A percentile compares a stretch with the other conserved stretches of the same genome.
Evolutionary conservation across 2,113 vertebrate species (phyloP).

Genomic region (Lagopus muta): DNA sequence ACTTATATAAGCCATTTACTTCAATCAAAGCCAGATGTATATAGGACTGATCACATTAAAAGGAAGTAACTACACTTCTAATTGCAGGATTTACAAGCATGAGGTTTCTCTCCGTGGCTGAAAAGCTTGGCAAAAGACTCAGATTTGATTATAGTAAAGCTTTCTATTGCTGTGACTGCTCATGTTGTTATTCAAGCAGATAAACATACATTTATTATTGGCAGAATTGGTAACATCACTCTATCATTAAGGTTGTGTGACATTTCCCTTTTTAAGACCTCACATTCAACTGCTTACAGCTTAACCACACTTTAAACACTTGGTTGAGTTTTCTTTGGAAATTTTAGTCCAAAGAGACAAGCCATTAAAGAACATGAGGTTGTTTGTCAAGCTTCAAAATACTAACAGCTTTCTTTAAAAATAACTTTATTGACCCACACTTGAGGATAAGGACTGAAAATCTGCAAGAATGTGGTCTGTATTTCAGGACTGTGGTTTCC

Average conservation of each 20-base stretch:
- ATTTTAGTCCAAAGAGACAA: background rate
- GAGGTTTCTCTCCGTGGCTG: slow-evolving; percentile 23
- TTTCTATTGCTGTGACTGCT: slow-evolving; percentile 39
- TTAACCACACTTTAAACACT: slow-evolving; percentile 36
- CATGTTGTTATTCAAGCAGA: slow-evolving; percentile 28
- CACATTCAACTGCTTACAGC: slow-evolving; percentile 27
- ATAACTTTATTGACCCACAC: background rate
- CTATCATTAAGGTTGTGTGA: slow-evolving; percentile 31
- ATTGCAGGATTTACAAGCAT: slow-evolving; percentile 30
- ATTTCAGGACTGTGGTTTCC: background rate
- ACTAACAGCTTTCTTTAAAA: background rate
- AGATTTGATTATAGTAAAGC: slow-evolving; percentile 35
- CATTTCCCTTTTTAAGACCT: slow-evolving; percentile 49
- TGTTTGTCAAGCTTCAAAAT: background rate
- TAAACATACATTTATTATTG: slow-evolving; percentile 25
- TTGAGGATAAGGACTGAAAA: background rate
- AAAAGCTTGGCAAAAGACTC: background rate
- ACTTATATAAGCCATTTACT: background rate
- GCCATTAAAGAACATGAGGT: background rate
- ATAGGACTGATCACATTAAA: slow-evolving; percentile 40
- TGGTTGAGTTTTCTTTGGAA: slow-evolving; percentile 16
- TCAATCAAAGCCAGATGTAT: slow-evolving; percentile 56
- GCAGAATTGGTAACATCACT: background rate
- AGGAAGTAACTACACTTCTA: slow-evolving; percentile 39
- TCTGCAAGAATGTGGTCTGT: background rate